Evolutionary conservation across 30 jellyfish, hydroid and myxozoan species (phyloP).

Genomic region (Morbakka virulenta): DNA sequence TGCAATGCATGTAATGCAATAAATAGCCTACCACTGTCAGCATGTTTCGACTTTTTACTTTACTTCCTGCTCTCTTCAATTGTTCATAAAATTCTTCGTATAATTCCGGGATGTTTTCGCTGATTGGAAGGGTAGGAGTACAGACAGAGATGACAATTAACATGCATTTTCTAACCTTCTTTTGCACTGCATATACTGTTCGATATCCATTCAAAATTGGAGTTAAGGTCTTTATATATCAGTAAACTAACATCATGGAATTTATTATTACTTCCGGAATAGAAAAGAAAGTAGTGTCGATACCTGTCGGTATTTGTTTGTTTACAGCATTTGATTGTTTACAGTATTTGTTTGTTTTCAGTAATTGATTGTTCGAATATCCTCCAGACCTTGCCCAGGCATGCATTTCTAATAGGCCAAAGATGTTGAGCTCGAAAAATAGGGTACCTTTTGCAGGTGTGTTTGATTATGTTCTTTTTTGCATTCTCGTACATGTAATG

Average conservation of each 20-base stretch:
- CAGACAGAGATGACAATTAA: constrained; percentile 25
- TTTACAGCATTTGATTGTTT: constrained; percentile 26
- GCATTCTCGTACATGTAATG: constrained; percentile 42
- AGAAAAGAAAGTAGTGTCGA: constrained; percentile 12
- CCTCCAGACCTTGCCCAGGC: neutral
- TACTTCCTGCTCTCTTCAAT: constrained; percentile 35
- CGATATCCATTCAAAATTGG: constrained; percentile 3
- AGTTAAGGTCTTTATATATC: constrained; percentile 21
- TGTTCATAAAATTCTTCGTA: constrained; percentile 46
- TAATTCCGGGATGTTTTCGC: constrained; percentile 41
- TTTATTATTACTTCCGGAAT: constrained; percentile 37
- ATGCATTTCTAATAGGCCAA: constrained; percentile 38
- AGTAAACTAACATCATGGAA: constrained; percentile 43
- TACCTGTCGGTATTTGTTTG: too few species aligned
- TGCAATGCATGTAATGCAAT: too few species aligned
- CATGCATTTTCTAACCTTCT: too few species aligned
- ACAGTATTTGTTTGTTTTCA: constrained; percentile 8
- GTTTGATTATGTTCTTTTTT: constrained; percentile 23
- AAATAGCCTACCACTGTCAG: constrained; percentile 32
- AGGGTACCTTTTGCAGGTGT: constrained; percentile 33
- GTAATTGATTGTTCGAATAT: neutral
- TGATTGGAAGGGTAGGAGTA: constrained; percentile 46
- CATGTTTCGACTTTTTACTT: constrained; percentile 30
- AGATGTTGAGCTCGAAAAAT: constrained; percentile 8
- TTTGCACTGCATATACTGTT: constrained; percentile 25